These are phyloP conservation scores for Onchidella celtica DNA, from an alignment of 2,888 invertebrate species.

Conservation along the genomic window DNA sequence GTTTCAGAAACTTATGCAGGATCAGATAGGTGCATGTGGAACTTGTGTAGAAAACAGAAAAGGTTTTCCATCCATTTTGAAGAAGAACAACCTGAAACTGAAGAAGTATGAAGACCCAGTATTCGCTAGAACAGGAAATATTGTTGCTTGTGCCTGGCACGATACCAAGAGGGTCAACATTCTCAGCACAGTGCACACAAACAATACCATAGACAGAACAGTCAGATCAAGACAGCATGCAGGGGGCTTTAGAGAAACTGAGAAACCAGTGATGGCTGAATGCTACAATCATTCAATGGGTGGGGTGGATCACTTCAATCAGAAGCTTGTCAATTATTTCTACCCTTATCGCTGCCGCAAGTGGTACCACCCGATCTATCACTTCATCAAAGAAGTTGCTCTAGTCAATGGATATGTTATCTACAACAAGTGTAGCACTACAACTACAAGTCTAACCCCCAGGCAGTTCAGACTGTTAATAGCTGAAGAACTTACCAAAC, in stretches of 20 bases:
- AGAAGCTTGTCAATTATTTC: constrained; percentile 39
- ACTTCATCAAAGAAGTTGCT: constrained; percentile 32
- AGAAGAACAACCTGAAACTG: constrained; percentile 37
- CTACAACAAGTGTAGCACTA: constrained; percentile 15
- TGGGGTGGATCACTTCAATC: constrained; percentile 51
- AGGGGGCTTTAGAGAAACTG: constrained; percentile 19
- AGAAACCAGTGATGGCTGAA: constrained; percentile 44
- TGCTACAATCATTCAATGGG: constrained; percentile 48
- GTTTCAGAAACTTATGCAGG: not conserved
- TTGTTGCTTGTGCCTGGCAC: constrained; percentile 55
- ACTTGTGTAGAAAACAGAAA: constrained; percentile 49
- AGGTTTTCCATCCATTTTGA: constrained; percentile 48
- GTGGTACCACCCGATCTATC: constrained; percentile 50
- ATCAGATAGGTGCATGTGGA: constrained; percentile 1
- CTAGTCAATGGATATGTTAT: constrained; percentile 47
- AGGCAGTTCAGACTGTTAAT: not conserved
- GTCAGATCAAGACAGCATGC: constrained; percentile 20
- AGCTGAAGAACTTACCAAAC: not conserved
- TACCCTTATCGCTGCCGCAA: constrained; percentile 47
- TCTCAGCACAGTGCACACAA: constrained; percentile 23
- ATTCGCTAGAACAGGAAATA: constrained; percentile 7
- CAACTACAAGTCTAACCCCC: not conserved
- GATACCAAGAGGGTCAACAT: constrained; percentile 54
- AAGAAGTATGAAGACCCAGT: constrained; percentile 55
- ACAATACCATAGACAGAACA: constrained; percentile 17